These are phyloP conservation scores for Origma solitaria DNA, from an alignment of 2,113 vertebrate genomes.

Conservation along the genomic window DNA sequence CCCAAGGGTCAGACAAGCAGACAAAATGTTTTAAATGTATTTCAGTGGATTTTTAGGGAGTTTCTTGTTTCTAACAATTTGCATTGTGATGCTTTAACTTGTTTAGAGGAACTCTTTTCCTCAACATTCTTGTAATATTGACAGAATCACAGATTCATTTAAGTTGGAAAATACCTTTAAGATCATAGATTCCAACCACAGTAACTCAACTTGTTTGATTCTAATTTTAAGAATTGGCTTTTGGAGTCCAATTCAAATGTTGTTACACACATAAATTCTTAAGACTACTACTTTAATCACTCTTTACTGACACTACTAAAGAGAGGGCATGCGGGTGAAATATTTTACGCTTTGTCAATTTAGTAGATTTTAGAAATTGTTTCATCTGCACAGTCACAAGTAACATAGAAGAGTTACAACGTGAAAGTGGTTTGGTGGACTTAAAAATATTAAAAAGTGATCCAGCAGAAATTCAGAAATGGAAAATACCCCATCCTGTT, in stretches of 20 bases:
- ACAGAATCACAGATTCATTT: not conserved
- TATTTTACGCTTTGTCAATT: not conserved
- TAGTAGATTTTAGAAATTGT: not conserved
- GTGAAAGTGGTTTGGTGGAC: not conserved
- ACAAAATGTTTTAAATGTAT: not conserved
- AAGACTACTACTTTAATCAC: not conserved
- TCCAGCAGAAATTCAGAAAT: not conserved
- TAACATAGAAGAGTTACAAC: not conserved
- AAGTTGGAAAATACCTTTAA: not conserved
- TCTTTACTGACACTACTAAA: not conserved
- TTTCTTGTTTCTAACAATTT: not conserved
- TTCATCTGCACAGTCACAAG: not conserved
- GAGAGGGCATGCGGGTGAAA: not conserved
- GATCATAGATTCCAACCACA: not conserved
- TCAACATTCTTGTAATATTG: not conserved
- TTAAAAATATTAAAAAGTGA: not conserved
- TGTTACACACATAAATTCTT: not conserved
- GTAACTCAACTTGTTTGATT: not conserved
- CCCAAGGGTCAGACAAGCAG: not conserved
- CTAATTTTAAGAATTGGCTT: not conserved
- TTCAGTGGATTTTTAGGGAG: not conserved
- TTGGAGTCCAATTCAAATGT: not conserved
- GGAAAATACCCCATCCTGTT: not conserved
- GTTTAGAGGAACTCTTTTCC: not conserved
- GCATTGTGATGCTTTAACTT: not conserved